Conservation (phyloP, 2,888 invertebrate genomes). For the Isoperla grammatica region DNA sequence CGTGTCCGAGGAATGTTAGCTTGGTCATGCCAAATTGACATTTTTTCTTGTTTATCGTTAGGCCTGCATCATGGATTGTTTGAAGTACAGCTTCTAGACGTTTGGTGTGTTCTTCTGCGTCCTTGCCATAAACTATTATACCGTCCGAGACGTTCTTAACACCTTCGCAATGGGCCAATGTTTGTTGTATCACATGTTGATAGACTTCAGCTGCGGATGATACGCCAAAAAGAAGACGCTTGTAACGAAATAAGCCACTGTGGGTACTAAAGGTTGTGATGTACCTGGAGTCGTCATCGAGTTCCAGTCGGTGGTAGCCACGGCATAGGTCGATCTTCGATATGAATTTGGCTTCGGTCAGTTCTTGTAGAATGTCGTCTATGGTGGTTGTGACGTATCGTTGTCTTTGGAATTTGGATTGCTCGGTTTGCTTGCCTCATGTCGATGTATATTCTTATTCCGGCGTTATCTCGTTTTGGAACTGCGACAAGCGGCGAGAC, state of each 20-base stretch:
- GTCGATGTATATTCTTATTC: not conserved
- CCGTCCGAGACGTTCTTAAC: too few relatives aligned
- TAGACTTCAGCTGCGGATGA: not conserved
- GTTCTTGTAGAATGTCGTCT: constrained; percentile 1
- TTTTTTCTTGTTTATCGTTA: too few relatives aligned
- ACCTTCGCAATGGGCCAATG: too few relatives aligned
- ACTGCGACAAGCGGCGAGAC: not conserved
- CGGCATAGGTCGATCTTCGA: not conserved
- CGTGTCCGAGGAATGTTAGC: too few relatives aligned
- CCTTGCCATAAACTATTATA: too few relatives aligned
- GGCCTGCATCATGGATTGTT: too few relatives aligned
- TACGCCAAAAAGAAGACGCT: not conserved
- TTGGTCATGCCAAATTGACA: too few relatives aligned
- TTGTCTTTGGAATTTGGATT: not conserved
- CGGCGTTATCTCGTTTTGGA: not conserved
- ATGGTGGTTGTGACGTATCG: not conserved
- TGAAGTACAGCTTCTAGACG: too few relatives aligned
- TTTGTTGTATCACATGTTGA: not conserved
- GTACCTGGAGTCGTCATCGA: not conserved
- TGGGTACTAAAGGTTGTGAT: constrained; percentile 3
- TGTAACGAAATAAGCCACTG: not conserved
- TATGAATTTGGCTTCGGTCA: not conserved
- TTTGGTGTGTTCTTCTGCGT: too few relatives aligned
- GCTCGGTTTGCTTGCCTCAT: not conserved
- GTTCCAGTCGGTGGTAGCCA: constrained; percentile 7